Evolutionary conservation across 1,140 invertebrate genomes (phyloP).

Genomic region (Ladona fulva): DNA sequence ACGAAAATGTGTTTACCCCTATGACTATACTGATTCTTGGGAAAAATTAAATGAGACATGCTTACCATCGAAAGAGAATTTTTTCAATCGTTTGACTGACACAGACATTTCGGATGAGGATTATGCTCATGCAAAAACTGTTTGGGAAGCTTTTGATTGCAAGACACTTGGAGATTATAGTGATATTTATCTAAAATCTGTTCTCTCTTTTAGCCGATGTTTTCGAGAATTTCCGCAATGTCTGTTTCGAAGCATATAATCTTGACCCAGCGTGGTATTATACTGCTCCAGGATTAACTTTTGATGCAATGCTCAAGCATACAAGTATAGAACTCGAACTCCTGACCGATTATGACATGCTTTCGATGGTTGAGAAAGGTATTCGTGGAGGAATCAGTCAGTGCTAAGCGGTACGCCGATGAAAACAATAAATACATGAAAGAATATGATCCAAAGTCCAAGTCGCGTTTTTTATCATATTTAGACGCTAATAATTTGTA

Average conservation of each 20-base stretch:
- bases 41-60: too few relatives aligned
- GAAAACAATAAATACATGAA: background rate
- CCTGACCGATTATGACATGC: conserved; percentile 25
- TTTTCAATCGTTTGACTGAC: conserved; percentile 24
- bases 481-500: background rate
- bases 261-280: conserved; percentile 29
- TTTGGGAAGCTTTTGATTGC: background rate
- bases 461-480: background rate
- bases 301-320: too few relatives aligned
- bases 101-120: background rate
- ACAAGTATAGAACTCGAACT: conserved; percentile 25
- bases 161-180: background rate
- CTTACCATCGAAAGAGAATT: conserved; percentile 20
- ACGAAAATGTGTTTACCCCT: too few relatives aligned
- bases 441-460: background rate
- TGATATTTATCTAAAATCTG: conserved; percentile 10
- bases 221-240: background rate
- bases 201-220: background rate
- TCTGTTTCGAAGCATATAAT: conserved; percentile 19
- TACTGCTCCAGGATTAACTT: conserved; percentile 27
- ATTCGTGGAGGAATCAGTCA: too few relatives aligned
- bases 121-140: background rate
- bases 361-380: conserved; percentile 27
- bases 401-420: background rate
- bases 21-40: too few relatives aligned